Evolutionary conservation across 2,113 vertebrate species (phyloP).

Genomic region (Pseudorhombus dupliciocellatus): DNA sequence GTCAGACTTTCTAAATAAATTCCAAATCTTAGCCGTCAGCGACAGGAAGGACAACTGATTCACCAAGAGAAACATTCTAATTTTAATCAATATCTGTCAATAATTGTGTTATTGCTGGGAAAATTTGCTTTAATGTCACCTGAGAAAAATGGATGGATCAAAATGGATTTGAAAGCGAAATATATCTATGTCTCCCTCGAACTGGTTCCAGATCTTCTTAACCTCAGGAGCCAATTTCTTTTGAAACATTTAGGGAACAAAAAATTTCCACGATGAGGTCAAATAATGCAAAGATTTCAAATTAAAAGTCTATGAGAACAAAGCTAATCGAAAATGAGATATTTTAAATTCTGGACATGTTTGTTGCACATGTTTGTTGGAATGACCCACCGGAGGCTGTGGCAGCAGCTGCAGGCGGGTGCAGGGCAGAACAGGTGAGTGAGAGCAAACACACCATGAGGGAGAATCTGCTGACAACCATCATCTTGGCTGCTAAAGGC

Average conservation of each 20-base stretch:
- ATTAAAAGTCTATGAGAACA: too few relatives aligned
- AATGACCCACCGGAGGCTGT: background rate
- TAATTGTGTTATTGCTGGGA: too few relatives aligned
- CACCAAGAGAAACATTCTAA: too few relatives aligned
- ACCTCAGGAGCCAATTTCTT: constrained; percentile 8
- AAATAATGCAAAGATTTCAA: too few relatives aligned
- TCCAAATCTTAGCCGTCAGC: background rate
- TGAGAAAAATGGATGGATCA: too few relatives aligned
- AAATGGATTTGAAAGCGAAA: too few relatives aligned
- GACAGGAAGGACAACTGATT: too few relatives aligned
- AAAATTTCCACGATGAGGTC: background rate
- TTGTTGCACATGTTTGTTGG: background rate
- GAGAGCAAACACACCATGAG: constrained; percentile 13
- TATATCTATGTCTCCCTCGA: too few relatives aligned
- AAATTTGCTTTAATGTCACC: too few relatives aligned
- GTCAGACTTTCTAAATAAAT: background rate
- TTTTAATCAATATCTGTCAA: too few relatives aligned
- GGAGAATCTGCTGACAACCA: background rate
- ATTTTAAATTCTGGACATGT: background rate
- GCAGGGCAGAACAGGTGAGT: background rate
- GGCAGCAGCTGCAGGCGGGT: background rate
- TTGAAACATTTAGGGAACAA: constrained; percentile 3
- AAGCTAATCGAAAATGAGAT: background rate
- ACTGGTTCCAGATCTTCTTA: background rate
- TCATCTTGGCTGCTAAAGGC: constrained; percentile 50